phyloP scores from a whole-genome alignment of 2,797 vertebrate genomes.

The Huso huso region DNA sequence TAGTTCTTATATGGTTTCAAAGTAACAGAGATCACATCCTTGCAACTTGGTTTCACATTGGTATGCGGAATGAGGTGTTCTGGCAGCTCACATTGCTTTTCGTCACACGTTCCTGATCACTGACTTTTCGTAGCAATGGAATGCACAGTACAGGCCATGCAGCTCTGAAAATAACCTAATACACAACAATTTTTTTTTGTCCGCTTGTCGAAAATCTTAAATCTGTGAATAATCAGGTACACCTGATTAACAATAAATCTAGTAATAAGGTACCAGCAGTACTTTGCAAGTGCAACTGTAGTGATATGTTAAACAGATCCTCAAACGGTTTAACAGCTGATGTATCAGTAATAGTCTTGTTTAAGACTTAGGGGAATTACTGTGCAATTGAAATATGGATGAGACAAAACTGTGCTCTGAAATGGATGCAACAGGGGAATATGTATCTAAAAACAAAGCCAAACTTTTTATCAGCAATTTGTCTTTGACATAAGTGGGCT shows the following conservation, averaged over 20 bases:
- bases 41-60: background rate
- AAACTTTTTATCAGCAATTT: background rate
- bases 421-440: conserved; percentile 1
- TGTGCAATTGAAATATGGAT: background rate
- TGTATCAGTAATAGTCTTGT: background rate
- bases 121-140: background rate
- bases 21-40: background rate
- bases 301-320: background rate
- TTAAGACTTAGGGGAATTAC: background rate
- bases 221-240: background rate
- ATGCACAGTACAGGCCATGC: background rate
- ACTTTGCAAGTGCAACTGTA: too few relatives aligned
- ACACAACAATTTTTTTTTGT: background rate
- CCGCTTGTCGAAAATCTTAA: background rate
- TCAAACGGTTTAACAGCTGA: background rate
- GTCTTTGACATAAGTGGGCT: background rate
- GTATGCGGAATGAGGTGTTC: background rate
- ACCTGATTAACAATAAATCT: background rate
- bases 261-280: background rate
- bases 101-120: background rate
- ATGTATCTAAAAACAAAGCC: conserved; percentile 1
- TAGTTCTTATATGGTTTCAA: background rate
- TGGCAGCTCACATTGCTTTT: background rate
- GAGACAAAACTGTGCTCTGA: background rate
- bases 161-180: background rate